Evolutionary conservation across 2,797 vertebrate genomes (phyloP), one percentile per base, ranked within the genome.

Genomic region (Chloroceryle amazona): DNA sequence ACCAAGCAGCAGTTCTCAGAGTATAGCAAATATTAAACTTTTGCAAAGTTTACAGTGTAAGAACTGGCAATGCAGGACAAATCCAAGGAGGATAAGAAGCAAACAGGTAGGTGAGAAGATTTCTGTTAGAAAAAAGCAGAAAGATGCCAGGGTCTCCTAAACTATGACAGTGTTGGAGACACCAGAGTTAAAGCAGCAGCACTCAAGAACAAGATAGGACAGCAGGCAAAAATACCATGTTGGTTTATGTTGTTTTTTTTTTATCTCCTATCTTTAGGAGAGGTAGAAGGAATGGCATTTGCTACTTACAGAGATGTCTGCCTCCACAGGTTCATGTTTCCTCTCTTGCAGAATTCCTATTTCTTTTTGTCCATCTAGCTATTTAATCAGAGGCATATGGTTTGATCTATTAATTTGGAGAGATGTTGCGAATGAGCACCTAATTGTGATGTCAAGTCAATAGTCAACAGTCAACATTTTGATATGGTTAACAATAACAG

Each of bases 201-300:
- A 58, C n/a, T 65, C 17, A 46, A 31, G 17, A 58, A 51, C 6
- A 70, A 65, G 35, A 37, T 14, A 15, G 22, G 23, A 57, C 5
- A 13, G 13, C 42, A 51, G 15, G 35, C 21, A 28, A 58, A 78
- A 58, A 37, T 63, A 33, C 6, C 6, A 28, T 52, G 16, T 4
- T 0, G 9, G 28, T 41, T 41, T 41, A 4, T 5, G 5, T 39
- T 41, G 37, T 8, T 41, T 5, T 0, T 11, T n/a, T 46, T 46
- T 46, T 21, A 46, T 46, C 44, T 46, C 44, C 44, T 46, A 46
- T 22, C 21, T 21, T 54, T 54, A 71, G 15, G 23, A 57, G 42
- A 57, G 15, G 10, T 23, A 71, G 15, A 42, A 76, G 14, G 37
- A 51, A 57, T 31, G 13, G 13, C 6, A 11, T 18, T 61, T 71